Evolutionary conservation across 2,888 invertebrate genomes (phyloP), one percentile per base, ranked within the genome.

Genomic region (Gisinianus flammeolus): DNA sequence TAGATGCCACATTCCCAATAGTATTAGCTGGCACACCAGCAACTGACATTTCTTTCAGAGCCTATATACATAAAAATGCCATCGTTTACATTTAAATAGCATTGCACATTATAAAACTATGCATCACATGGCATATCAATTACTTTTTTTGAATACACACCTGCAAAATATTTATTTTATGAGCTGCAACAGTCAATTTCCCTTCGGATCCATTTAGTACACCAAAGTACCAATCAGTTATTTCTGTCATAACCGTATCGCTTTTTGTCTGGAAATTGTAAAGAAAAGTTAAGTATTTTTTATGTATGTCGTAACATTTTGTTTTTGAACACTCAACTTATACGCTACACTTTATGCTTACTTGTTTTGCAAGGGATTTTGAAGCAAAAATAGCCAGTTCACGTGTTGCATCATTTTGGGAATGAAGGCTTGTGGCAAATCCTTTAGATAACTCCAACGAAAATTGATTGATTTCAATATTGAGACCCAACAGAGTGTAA

Each of bases 141-240:
- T 6, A 64, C 19, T 58, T 22, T 64, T 22, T 56, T 10, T 24
- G 33, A 28, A 35, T 44, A 85, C 85, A 86, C 86, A 92, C 92
- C 88, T 92, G 91, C 54, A 97, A 88, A 19, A 97, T 92, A 79
- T 94, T 93, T 28, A 96, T 92, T 87, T 97, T 94, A 86, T 96
- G 95, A 83, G 94, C 93, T 52, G 93, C 92, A 73, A 96, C 92
- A 16, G 94, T 94, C 72, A 97, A 90, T 87, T 97, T 97, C 10
- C 97, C 97, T 87, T 95, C 93, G 6, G 94, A 92, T 19, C 97
- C 97, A 87, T 94, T 91, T 86, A 96, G 92, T 56, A 95, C 92
- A 4, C 90, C 92, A 88, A 97, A 95, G 73, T 88, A 85, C 84
- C 76, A 79, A 35, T 75, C 77, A 54, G 76, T 66, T 12, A 79